These are phyloP conservation scores for Cryptomyrus ogoouensis DNA, from an alignment of 2,113 vertebrate genomes.

Conservation along the genomic window DNA sequence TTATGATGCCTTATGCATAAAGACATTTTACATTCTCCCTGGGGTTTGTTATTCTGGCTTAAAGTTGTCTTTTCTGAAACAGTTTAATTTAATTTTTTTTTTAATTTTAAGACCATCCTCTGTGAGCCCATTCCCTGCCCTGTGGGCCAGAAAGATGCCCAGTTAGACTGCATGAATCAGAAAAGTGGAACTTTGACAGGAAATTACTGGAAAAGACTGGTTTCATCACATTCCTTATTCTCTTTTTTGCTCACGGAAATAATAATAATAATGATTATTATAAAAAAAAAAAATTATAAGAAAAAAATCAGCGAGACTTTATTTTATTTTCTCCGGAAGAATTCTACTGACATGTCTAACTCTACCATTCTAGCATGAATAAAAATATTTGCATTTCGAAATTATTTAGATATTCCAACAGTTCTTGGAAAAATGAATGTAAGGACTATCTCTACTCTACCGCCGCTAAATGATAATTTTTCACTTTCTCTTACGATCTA, in stretches of 20 bases:
- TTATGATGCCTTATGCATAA: neutral
- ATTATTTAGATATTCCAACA: neutral
- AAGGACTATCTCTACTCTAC: neutral
- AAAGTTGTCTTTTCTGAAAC: neutral
- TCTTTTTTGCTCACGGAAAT: neutral
- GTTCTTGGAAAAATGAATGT: neutral
- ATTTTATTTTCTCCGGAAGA: neutral
- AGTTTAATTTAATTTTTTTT: no score
- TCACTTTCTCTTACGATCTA: neutral
- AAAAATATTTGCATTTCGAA: neutral
- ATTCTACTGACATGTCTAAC: neutral
- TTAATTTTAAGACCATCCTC: neutral
- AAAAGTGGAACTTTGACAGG: neutral
- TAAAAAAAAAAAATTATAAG: neutral
- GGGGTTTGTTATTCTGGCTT: neutral
- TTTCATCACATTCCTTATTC: neutral
- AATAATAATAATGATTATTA: neutral
- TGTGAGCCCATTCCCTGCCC: neutral
- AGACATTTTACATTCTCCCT: neutral
- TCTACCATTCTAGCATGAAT: neutral
- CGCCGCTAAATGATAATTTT: neutral
- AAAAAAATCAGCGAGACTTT: neutral
- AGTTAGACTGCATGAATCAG: neutral
- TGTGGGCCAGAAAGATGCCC: neutral
- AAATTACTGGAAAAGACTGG: neutral